phyloP scores from a whole-genome alignment of 2,113 vertebrate genomes.

The Mirza zaza region DNA sequence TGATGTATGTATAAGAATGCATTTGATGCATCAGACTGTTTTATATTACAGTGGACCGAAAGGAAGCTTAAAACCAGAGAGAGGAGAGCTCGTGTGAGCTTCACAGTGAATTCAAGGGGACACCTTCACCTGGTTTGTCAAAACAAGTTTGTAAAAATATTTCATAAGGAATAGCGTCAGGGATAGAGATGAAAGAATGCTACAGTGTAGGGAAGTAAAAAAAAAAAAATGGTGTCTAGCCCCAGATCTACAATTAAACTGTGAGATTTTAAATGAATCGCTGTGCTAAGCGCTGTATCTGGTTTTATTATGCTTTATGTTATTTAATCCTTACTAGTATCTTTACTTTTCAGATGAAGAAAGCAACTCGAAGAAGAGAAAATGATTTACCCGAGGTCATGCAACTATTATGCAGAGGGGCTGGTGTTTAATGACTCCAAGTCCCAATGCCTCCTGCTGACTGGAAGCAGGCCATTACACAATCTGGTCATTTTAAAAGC shows the following conservation, averaged over 20 bases:
- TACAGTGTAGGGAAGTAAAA: not conserved
- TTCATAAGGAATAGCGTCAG: not conserved
- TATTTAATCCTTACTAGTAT: not conserved
- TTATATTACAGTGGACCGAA: not conserved
- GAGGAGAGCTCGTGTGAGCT: not conserved
- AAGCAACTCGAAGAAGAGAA: not conserved
- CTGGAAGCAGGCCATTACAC: not conserved
- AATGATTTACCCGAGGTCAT: not conserved
- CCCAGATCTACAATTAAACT: not conserved
- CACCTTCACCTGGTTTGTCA: constrained; percentile 23
- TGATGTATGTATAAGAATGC: not conserved
- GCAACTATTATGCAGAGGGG: not conserved
- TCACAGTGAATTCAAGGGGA: not conserved
- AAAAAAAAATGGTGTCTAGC: not conserved
- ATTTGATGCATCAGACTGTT: not conserved
- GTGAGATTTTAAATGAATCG: not conserved
- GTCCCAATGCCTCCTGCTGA: no score
- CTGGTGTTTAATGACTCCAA: not conserved
- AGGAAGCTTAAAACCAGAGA: constrained; percentile 7
- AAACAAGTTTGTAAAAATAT: constrained; percentile 38
- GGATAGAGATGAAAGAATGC: not conserved
- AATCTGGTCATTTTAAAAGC: not conserved
- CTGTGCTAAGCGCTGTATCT: not conserved
- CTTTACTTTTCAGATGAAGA: constrained; percentile 17
- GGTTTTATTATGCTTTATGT: not conserved